Evolutionary conservation across 1,140 invertebrate genomes (phyloP), one percentile per base, ranked within the genome.

Genomic region (Microvelia longipes): DNA sequence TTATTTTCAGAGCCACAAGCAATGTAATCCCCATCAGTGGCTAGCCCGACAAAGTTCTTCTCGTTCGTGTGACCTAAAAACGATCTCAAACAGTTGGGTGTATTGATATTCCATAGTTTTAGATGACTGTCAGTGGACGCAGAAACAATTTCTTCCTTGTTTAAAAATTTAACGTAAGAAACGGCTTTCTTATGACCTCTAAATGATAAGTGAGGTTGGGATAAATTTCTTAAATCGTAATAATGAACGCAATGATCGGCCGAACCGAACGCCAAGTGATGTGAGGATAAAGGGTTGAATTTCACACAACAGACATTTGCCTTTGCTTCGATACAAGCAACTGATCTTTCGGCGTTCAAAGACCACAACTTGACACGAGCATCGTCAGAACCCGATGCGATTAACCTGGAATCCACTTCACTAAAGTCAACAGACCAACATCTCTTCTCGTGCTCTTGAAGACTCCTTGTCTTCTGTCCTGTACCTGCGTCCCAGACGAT

Each of bases 401-500:
- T 87, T 14, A 98, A 78, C 69, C 93, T 84, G 1, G 94, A 92
- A 79, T 98, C 94, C 61, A 94, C 88, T 71, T 90, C 86, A 78
- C 96, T 98, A 78, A 97, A 98, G 81, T 98, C 94, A 13, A 98
- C 94, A 73, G 91, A 94, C 95, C 95, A 98, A 78, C 93, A 96
- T 68, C 94, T 82, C 79, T 96, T 97, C 79, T 98, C 94, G 80
- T 98, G 95, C 79, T 98, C 94, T 78, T 94, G 86, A 77, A 89
- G 89, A 28, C 85, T 85, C 73, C 88, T 86, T 2, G 85, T 90
- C 74, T 83, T 83, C 74, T 89, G 85, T n/a, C 87, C 88, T 0
- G 89, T 91, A 26, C 85, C 86, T 0, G 91, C 91, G 82, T 98
- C 95, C 95, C 95, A 98, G 19, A 98, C 85, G 2, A 90, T 90